Evolutionary conservation across 2,888 invertebrate species (phyloP).

Genomic region (Temnothorax ravouxi): DNA sequence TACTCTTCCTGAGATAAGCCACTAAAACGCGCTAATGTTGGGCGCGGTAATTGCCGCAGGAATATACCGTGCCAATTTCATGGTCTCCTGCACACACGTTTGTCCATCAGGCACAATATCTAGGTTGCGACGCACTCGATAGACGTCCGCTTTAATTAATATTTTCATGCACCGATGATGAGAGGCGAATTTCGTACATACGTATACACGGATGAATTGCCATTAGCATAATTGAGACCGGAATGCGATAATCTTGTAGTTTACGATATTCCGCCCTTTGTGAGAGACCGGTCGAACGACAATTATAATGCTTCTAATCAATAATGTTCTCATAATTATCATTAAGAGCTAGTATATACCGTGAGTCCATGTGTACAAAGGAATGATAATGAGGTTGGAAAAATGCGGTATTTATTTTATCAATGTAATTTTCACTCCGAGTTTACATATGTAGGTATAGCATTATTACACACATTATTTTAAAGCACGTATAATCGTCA

Average conservation of each 20-base stretch:
- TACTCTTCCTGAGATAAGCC: conserved; percentile 7
- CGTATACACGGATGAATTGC: not conserved
- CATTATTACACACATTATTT: not conserved
- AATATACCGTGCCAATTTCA: conserved; percentile 15
- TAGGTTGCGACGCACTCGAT: not conserved
- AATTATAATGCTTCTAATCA: not conserved
- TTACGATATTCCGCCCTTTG: conserved; percentile 30
- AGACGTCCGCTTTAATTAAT: conserved; percentile 36
- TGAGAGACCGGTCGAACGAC: not conserved
- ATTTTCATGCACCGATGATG: not conserved
- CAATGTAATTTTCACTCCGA: not conserved
- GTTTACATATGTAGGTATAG: not conserved
- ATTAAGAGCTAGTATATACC: not conserved
- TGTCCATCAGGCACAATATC: not conserved
- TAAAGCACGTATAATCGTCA: not conserved
- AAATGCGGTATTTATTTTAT: conserved; percentile 18
- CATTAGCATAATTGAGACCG: conserved; percentile 34
- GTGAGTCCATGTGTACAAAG: not conserved
- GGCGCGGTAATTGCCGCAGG: not conserved
- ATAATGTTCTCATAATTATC: conserved; percentile 22
- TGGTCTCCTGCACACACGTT: not conserved
- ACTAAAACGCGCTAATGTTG: not conserved
- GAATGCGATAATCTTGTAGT: conserved; percentile 28
- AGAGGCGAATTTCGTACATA: conserved; percentile 8
- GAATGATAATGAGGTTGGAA: not conserved